Evolutionary conservation across 1,140 invertebrate genomes (phyloP).

Genomic region (Drosophila pseudoananassae): DNA sequence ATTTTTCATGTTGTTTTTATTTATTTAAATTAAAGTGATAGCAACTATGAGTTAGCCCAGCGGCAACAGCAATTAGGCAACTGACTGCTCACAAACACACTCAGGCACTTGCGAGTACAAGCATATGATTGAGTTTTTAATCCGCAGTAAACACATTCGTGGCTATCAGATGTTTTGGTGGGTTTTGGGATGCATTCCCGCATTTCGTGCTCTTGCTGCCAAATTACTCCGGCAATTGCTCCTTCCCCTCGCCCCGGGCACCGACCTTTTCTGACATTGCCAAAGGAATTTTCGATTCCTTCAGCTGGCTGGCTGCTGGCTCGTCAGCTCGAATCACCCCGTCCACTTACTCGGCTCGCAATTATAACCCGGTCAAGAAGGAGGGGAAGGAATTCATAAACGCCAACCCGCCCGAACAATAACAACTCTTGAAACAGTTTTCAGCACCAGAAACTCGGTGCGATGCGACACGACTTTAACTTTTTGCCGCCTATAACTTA

Average conservation of each 20-base stretch:
- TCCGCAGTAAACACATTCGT: slow-evolving; percentile 29
- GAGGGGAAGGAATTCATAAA: slow-evolving; percentile 56
- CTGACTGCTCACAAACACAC: slow-evolving; percentile 9
- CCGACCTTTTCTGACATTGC: slow-evolving; percentile 49
- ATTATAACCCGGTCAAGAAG: slow-evolving; percentile 57
- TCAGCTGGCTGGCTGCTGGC: too few relatives aligned
- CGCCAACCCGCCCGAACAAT: slow-evolving; percentile 46
- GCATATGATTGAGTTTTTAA: slow-evolving; percentile 33
- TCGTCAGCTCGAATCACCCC: neutral
- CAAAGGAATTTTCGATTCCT: slow-evolving; percentile 36
- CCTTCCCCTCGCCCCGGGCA: slow-evolving; percentile 1
- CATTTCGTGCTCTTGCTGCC: slow-evolving; percentile 7
- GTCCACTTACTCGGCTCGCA: slow-evolving; percentile 38
- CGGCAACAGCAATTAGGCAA: slow-evolving; percentile 43
- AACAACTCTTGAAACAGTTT: slow-evolving; percentile 41
- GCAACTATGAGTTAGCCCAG: slow-evolving; percentile 51
- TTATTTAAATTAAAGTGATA: slow-evolving; percentile 62
- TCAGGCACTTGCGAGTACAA: neutral
- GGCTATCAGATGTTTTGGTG: slow-evolving; percentile 44
- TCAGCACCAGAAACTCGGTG: slow-evolving; percentile 49
- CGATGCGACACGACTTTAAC: slow-evolving; percentile 60
- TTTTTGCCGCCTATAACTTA: slow-evolving; percentile 62
- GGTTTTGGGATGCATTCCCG: slow-evolving; percentile 7
- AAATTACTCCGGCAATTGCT: neutral
- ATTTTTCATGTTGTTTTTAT: slow-evolving; percentile 40